These are phyloP conservation scores for Saccostrea echinata DNA, from an alignment of 1,140 invertebrate species.

Conservation along the genomic window DNA sequence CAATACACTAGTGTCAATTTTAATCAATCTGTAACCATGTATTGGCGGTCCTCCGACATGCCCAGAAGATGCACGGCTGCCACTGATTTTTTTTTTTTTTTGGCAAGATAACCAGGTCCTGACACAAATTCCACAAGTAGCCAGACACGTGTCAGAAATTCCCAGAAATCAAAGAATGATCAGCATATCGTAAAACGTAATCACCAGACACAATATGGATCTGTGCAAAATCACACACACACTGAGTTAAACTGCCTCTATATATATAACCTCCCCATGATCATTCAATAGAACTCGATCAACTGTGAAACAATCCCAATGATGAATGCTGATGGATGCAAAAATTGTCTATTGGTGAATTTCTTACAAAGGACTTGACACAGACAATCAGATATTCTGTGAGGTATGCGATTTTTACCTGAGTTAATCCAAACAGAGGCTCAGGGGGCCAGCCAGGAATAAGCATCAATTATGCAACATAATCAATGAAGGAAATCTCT, in stretches of 20 bases:
- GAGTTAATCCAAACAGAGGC: conserved; percentile 2
- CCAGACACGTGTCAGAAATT: not conserved
- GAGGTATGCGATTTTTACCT: conserved; percentile 8
- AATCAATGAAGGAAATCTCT: conserved; percentile 32
- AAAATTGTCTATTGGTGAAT: not conserved
- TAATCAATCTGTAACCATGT: conserved; percentile 13
- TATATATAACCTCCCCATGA: not conserved
- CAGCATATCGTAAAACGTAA: not conserved
- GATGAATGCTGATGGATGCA: conserved; percentile 11
- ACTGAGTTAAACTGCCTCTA: not conserved
- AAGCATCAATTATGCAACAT: conserved; percentile 31
- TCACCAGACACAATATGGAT: no score
- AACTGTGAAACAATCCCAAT: conserved; percentile 15
- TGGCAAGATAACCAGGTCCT: not conserved
- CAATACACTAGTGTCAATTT: conserved; percentile 33
- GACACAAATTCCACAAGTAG: not conserved
- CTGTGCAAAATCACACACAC: not conserved
- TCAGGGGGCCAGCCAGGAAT: not conserved
- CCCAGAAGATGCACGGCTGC: not conserved
- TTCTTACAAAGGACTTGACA: conserved; percentile 15
- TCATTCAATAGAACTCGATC: not conserved
- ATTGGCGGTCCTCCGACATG: not conserved
- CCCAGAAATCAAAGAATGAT: not conserved
- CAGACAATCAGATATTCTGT: conserved; percentile 3
- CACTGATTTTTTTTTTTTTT: not conserved